These are phyloP conservation scores for Tetheella fluctuosa DNA, from an alignment of 2,888 invertebrate species.

Conservation along the genomic window DNA sequence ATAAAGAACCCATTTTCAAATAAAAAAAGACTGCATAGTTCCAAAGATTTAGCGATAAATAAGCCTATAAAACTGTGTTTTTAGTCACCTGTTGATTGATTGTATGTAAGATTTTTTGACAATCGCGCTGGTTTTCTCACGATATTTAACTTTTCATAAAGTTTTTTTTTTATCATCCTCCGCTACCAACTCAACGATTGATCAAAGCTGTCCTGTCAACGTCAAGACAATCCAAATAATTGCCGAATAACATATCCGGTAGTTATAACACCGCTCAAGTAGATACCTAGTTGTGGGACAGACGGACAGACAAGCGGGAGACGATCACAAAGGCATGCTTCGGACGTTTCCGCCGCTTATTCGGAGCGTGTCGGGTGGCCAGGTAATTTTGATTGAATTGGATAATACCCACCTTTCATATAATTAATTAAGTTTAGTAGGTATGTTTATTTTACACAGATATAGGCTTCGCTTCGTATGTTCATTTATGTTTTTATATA, in stretches of 20 bases:
- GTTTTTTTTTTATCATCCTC: not conserved
- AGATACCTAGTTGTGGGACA: constrained; percentile 16
- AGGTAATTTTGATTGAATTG: not conserved
- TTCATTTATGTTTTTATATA: no score
- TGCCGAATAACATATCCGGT: constrained; percentile 10
- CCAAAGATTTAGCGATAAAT: no score
- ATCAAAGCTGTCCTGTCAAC: not conserved
- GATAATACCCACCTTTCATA: not conserved
- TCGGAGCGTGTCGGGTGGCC: constrained; percentile 2
- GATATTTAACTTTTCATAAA: not conserved
- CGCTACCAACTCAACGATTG: not conserved
- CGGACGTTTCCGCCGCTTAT: constrained; percentile 34
- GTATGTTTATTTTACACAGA: no score
- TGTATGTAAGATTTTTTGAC: not conserved
- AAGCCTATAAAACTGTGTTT: no score
- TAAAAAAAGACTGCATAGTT: no score
- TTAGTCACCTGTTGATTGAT: no score
- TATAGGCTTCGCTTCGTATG: no score
- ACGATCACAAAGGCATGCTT: constrained; percentile 32
- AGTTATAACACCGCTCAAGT: constrained; percentile 5
- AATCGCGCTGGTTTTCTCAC: not conserved
- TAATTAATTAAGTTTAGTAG: no score
- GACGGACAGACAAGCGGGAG: constrained; percentile 28
- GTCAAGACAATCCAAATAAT: constrained; percentile 7
- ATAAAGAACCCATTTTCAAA: no score